phyloP scores from a whole-genome alignment of 1,140 invertebrate genomes.

The Campoletis sonorensis region DNA sequence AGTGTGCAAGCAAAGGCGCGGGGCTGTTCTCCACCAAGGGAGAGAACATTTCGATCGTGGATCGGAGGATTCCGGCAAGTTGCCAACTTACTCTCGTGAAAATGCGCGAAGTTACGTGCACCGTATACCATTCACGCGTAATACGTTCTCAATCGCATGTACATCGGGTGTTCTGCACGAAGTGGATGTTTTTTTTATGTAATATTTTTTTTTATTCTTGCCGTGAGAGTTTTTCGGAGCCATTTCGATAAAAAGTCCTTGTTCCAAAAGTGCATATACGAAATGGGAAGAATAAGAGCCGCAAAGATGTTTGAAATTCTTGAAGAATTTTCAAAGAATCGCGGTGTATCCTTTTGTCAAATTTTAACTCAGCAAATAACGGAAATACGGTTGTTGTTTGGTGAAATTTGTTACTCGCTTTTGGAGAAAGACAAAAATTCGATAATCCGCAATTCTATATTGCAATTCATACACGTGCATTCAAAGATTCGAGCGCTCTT shows the following conservation, averaged over 20 bases:
- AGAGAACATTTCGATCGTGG: slow-evolving; percentile 33
- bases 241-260: too few relatives aligned
- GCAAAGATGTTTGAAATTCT: not conserved
- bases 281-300: too few relatives aligned
- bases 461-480: not conserved
- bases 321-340: not conserved
- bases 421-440: too few relatives aligned
- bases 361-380: too few relatives aligned
- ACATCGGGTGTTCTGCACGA: not conserved
- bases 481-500: not conserved
- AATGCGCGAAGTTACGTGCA: slow-evolving; percentile 38
- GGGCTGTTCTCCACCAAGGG: not conserved
- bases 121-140: slow-evolving; percentile 16
- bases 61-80: slow-evolving; percentile 26
- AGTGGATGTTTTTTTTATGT: not conserved
- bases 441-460: too few relatives aligned
- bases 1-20: not conserved
- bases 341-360: too few relatives aligned
- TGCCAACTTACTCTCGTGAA: slow-evolving; percentile 29
- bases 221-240: too few relatives aligned
- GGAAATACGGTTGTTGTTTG: too few relatives aligned
- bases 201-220: too few relatives aligned
- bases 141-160: slow-evolving; percentile 24
- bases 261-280: too few relatives aligned
- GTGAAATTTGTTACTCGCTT: too few relatives aligned